Conservation (phyloP, 2,888 invertebrate species). For the Mylabris sibirica region DNA sequence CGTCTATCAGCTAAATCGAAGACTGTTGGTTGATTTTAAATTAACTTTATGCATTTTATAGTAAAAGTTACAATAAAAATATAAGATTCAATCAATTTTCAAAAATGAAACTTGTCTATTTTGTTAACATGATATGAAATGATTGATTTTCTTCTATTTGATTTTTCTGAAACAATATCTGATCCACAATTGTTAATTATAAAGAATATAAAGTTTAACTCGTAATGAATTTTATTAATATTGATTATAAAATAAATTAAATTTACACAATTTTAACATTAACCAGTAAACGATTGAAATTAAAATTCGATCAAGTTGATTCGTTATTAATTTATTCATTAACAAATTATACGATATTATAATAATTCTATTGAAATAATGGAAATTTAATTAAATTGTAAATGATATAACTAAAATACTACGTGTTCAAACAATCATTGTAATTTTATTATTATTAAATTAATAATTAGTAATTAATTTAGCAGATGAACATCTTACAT, state of each 20-base stretch:
- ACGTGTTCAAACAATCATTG: neutral
- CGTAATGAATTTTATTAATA: neutral
- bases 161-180: too few relatives aligned
- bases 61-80: neutral
- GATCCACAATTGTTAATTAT: too few relatives aligned
- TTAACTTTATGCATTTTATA: neutral
- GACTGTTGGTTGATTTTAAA: neutral
- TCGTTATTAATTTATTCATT: conserved; percentile 1
- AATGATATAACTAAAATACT: neutral
- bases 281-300: neutral
- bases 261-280: neutral
- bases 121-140: too few relatives aligned
- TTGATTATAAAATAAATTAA: neutral
- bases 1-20: neutral
- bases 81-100: neutral
- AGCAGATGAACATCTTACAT: neutral
- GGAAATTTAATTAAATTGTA: neutral
- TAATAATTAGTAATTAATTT: neutral
- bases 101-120: neutral
- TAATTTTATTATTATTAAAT: neutral
- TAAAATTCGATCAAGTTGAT: neutral
- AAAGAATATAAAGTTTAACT: too few relatives aligned
- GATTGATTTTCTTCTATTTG: too few relatives aligned
- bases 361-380: neutral
- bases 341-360: neutral